These are phyloP conservation scores for Atta texana DNA, from an alignment of 1,140 invertebrate species.

Conservation along the genomic window DNA sequence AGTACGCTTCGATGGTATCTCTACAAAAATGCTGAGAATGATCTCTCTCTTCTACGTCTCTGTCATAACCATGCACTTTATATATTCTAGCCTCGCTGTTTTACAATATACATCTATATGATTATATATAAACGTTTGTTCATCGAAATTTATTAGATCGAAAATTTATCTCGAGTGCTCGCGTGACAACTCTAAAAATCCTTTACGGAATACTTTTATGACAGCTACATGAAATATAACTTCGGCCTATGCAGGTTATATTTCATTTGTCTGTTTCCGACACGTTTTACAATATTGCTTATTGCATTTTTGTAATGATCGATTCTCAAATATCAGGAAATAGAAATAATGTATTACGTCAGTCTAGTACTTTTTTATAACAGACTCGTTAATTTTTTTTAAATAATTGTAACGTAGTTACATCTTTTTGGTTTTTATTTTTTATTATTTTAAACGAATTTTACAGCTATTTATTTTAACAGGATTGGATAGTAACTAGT, in stretches of 20 bases:
- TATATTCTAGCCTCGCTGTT: not conserved
- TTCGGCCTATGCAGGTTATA: not conserved
- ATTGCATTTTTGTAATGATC: not conserved
- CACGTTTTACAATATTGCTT: not conserved
- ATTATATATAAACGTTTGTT: not conserved
- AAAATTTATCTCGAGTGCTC: not conserved
- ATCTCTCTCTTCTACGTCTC: not conserved
- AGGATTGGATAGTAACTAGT: too few species aligned
- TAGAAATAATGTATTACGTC: too few species aligned
- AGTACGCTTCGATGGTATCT: conserved; percentile 24
- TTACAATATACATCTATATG: not conserved
- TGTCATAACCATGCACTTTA: conserved; percentile 6
- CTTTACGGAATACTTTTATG: not conserved
- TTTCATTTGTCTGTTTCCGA: not conserved
- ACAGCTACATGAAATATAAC: not conserved
- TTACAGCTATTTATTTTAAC: too few species aligned
- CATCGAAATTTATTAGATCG: not conserved
- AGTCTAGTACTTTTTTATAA: too few species aligned
- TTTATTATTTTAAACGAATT: too few species aligned
- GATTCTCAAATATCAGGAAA: not conserved
- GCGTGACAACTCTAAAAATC: not conserved
- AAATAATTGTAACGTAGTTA: too few species aligned
- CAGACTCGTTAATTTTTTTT: too few species aligned
- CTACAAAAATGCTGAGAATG: conserved; percentile 34
- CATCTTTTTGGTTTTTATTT: too few species aligned